A percentile compares a stretch with the other conserved stretches of the same genome.
phyloP scores from a whole-genome alignment of 2,113 vertebrate genomes.

The Calonectris borealis region DNA sequence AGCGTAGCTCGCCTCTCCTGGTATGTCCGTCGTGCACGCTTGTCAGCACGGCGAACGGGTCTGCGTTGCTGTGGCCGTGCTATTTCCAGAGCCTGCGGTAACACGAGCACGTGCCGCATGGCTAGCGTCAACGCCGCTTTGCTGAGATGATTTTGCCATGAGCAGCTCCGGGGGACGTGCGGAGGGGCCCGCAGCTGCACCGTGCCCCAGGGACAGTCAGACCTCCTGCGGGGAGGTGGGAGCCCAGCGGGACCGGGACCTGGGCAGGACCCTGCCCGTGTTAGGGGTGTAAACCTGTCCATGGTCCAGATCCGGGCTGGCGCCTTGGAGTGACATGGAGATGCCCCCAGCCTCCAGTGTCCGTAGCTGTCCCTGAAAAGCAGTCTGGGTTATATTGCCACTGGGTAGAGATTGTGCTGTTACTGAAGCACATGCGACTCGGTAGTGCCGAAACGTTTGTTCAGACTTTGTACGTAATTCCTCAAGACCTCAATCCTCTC shows the following conservation, averaged over 20 bases:
- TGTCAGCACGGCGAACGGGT: fast-evolving
- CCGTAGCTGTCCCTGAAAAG: neutral
- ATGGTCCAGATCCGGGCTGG: neutral
- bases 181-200: neutral
- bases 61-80: neutral
- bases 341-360: neutral
- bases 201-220: neutral
- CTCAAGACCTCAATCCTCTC: neutral
- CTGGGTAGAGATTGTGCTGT: neutral
- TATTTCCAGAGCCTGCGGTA: neutral
- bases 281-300: neutral
- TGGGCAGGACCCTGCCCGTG: neutral
- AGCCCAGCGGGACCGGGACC: neutral
- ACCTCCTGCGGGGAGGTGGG: neutral
- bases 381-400: neutral
- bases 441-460: neutral
- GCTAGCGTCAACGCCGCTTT: fast-evolving
- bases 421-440: neutral
- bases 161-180: neutral
- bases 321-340: neutral
- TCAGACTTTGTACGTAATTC: neutral
- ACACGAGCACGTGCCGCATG: fast-evolving
- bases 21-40: fast-evolving
- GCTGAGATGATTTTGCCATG: neutral
- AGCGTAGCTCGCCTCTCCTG: neutral